Conservation (phyloP, 2,113 vertebrate genomes). For the Dromiciops gliroides region DNA sequence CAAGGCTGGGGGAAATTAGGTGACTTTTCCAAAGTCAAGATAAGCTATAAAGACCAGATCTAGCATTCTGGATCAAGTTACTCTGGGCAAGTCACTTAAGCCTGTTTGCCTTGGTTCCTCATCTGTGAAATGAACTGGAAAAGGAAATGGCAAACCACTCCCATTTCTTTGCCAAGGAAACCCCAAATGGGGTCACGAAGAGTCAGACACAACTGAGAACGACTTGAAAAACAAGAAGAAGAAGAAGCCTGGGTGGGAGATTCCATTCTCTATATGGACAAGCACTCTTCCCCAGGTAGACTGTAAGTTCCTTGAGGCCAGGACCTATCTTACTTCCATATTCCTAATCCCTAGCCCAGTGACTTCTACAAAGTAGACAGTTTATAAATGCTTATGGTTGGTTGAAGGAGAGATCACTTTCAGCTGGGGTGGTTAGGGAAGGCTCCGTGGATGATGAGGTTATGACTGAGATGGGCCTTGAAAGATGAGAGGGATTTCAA, state of each 20-base stretch:
- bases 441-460: background rate
- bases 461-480: background rate
- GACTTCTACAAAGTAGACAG: too few relatives aligned
- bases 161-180: background rate
- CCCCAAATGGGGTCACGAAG: background rate
- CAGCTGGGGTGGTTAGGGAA: background rate
- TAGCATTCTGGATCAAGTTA: conserved; percentile 12
- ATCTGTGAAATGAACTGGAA: background rate
- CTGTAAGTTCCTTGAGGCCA: too few relatives aligned
- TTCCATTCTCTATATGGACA: too few relatives aligned
- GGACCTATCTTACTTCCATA: too few relatives aligned
- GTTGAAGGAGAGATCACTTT: too few relatives aligned
- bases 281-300: too few relatives aligned
- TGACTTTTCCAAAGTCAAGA: background rate
- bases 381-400: too few relatives aligned
- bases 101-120: background rate
- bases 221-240: too few relatives aligned
- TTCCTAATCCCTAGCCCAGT: too few relatives aligned
- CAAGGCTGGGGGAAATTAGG: background rate
- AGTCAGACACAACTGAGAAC: background rate
- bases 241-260: too few relatives aligned
- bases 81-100: background rate
- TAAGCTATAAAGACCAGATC: background rate
- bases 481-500: background rate
- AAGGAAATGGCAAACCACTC: background rate